A percentile compares a stretch with the other conserved stretches of the same genome.
These are phyloP conservation scores for Cygnus atratus DNA, from an alignment of 2,113 vertebrate species.

Conservation along the genomic window DNA sequence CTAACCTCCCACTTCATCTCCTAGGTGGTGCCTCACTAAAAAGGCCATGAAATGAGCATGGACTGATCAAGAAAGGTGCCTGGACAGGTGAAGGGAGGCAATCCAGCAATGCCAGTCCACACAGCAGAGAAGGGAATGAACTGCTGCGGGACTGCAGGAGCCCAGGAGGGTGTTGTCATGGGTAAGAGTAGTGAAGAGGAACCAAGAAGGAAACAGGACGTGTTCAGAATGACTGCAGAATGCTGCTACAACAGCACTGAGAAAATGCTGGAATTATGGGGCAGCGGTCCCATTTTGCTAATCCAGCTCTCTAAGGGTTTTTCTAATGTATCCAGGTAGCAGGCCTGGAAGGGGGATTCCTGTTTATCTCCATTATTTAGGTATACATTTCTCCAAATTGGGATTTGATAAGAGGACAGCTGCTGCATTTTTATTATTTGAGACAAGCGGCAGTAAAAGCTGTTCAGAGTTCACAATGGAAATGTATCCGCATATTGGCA, in stretches of 20 bases:
- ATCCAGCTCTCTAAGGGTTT: background rate
- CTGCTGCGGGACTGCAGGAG: background rate
- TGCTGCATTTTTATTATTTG: slow-evolving; percentile 15
- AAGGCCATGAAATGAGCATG: accelerated
- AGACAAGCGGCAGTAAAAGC: slow-evolving; percentile 9
- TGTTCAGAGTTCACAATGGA: slow-evolving; percentile 10
- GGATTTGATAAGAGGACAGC: slow-evolving; percentile 9
- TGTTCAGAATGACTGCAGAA: background rate
- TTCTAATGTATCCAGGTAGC: background rate
- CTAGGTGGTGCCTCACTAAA: background rate
- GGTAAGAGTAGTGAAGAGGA: background rate
- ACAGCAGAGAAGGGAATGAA: background rate
- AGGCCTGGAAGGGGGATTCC: background rate
- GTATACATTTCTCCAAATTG: background rate
- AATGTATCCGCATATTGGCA: background rate
- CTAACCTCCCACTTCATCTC: background rate
- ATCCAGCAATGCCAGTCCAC: background rate
- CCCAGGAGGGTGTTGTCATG: background rate
- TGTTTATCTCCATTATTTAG: background rate
- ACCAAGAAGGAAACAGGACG: background rate
- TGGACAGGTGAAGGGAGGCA: background rate
- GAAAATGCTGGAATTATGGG: background rate
- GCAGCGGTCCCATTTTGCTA: background rate
- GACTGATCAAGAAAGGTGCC: background rate
- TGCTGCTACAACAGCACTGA: background rate